A percentile compares a stretch with the other conserved stretches of the same genome.
phyloP scores from a whole-genome alignment of 2,797 vertebrate species.

The Danio albolineatus region DNA sequence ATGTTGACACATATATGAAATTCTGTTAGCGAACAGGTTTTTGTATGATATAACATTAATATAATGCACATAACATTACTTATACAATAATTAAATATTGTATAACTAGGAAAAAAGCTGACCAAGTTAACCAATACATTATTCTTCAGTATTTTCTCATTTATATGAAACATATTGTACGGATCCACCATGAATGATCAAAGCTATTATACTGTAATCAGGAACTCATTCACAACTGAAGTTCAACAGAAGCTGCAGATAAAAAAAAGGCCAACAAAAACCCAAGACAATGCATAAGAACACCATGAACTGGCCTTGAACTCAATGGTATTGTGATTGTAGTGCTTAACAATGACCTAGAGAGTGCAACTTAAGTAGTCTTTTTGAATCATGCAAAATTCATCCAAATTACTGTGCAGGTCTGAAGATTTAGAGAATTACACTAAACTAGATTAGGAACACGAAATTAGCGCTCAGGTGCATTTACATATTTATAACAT shows the following conservation, averaged over 20 bases:
- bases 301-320: neutral
- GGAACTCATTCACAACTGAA: neutral
- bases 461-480: neutral
- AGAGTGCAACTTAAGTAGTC: neutral
- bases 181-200: neutral
- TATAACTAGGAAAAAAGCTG: no score
- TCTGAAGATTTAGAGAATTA: neutral
- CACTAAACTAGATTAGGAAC: neutral
- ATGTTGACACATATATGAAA: neutral
- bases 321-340: neutral
- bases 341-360: neutral
- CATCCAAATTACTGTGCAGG: neutral
- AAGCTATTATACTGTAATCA: neutral
- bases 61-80: no score
- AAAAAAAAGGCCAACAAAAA: no score
- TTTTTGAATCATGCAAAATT: neutral
- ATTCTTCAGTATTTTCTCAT: no score
- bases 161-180: neutral
- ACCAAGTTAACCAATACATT: no score
- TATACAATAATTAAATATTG: no score
- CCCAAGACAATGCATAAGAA: neutral
- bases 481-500: neutral
- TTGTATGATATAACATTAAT: no score
- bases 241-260: neutral
- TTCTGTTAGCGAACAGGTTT: neutral